Evolutionary conservation across 2,113 vertebrate genomes (phyloP), one percentile per base, ranked within the genome.

Genomic region (Epinephelus moara): DNA sequence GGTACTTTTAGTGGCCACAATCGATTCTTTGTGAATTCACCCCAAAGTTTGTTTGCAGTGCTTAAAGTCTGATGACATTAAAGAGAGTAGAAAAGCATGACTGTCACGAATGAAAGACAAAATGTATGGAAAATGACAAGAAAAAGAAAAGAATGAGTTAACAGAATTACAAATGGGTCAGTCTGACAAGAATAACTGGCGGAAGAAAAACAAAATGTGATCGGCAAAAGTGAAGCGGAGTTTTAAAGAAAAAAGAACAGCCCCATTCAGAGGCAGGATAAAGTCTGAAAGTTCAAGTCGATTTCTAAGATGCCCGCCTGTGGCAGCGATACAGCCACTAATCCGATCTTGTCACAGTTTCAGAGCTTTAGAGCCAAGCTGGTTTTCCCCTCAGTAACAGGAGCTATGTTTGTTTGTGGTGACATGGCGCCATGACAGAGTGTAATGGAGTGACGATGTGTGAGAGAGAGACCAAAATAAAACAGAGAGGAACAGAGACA

Each of bases 321-420:
- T 67, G 78, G 81, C 78, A 69, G 33, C 6, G 6, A 70, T 4
- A 75, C 75, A 82, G 62, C 45, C 59, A 10, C 81, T 81, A 78
- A 86, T 87, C 70, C 66, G 77, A 89, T 82, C 74, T 66, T 60
- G 61, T 84, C 89, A 77, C 82, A 53, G 71, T 66, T 63, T 85
- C 70, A 70, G 68, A 72, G 75, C 4, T 30, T 56, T 55, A 25
- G 79, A 77, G 78, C 63, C 7, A 17, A 6, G 33, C 70, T 73
- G 56, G 49, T 81, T 84, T 86, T 75, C 70, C 67, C 69, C 77
- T 25, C 75, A 78, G 89, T 85, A 90, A 91, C 84, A 79, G 69
- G 78, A 93, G 87, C 86, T 80, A 14, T 89, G 87, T 88, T 82
- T 92, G 90, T 92, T 88, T 89, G 86, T 42, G 86, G 75, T 83